Conservation (phyloP, 1,140 invertebrate species). For the Nasonia vitripennis region DNA sequence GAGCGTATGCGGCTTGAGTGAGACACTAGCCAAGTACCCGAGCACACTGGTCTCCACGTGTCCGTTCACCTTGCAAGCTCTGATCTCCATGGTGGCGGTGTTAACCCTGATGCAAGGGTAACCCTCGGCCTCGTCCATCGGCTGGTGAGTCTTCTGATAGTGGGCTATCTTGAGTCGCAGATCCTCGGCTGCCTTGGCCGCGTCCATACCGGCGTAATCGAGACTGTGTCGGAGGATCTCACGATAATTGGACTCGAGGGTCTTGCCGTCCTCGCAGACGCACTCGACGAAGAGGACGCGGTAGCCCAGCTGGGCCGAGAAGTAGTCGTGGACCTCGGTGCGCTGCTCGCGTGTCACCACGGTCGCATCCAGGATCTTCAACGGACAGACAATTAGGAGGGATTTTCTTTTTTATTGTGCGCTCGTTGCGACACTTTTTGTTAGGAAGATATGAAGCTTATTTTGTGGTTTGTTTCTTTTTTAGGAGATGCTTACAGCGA, state of each 20-base stretch:
- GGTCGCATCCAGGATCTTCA: constrained; percentile 87
- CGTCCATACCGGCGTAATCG: constrained; percentile 89
- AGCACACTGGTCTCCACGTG: constrained; percentile 85
- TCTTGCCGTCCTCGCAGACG: constrained; percentile 88
- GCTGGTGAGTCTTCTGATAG: constrained; percentile 88
- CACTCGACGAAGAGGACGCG: constrained; percentile 95
- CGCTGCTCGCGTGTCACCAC: constrained; percentile 90
- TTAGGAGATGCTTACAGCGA: constrained; percentile 81
- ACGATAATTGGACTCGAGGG: constrained; percentile 91
- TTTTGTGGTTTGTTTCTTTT: neutral
- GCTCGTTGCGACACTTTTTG: too few species aligned
- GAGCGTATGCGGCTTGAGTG: constrained; percentile 83
- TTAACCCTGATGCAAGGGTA: constrained; percentile 83
- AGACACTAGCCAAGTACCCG: constrained; percentile 87
- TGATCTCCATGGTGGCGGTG: constrained; percentile 79
- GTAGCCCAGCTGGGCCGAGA: constrained; percentile 84
- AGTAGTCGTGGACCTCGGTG: constrained; percentile 84
- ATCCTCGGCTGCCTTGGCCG: constrained; percentile 86
- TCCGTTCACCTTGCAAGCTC: constrained; percentile 78
- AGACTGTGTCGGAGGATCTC: constrained; percentile 94
- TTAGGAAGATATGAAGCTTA: too few species aligned
- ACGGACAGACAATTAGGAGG: neutral
- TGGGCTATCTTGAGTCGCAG: constrained; percentile 89
- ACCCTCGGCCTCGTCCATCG: constrained; percentile 77
- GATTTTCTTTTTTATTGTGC: too few species aligned